Evolutionary conservation across 92 coral and sea anemone species (phyloP).

Genomic region (Palythoa heliodiscus): DNA sequence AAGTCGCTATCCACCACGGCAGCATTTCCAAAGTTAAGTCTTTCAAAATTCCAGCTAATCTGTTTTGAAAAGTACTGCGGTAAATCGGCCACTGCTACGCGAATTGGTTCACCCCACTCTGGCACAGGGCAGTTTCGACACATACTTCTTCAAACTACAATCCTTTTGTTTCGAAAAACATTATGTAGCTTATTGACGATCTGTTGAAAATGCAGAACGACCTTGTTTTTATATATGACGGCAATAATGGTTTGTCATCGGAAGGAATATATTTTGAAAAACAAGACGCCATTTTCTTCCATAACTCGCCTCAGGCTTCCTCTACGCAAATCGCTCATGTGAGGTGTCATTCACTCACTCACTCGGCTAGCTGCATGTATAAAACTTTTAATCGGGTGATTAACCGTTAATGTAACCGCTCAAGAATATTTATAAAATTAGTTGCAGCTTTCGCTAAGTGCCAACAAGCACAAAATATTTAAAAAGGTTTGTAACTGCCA

Average conservation of each 20-base stretch:
- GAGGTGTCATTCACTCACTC: too few relatives aligned
- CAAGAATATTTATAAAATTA: too few relatives aligned
- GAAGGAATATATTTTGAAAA: not conserved
- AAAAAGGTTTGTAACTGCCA: too few relatives aligned
- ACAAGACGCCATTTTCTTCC: constrained; percentile 25
- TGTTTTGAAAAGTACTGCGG: constrained; percentile 89
- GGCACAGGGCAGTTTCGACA: constrained; percentile 96
- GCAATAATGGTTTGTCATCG: not conserved
- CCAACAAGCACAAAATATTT: too few relatives aligned
- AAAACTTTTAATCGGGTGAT: too few relatives aligned
- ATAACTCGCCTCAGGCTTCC: constrained; percentile 13
- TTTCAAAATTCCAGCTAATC: constrained; percentile 97
- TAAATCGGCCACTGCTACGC: constrained; percentile 76
- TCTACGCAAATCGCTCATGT: not conserved
- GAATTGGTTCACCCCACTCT: constrained; percentile 93
- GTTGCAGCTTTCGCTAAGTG: too few relatives aligned
- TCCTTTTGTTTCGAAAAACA: not conserved
- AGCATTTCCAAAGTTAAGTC: constrained; percentile 92
- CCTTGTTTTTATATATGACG: not conserved
- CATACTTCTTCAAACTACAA: constrained; percentile 43
- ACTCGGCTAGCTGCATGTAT: too few relatives aligned
- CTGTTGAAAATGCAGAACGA: not conserved
- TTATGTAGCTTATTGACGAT: not conserved
- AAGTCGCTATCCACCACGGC: constrained; percentile 81
- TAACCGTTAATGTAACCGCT: too few relatives aligned